Evolutionary conservation across 2,888 invertebrate species (phyloP), one percentile per base, ranked within the genome.

Genomic region (Sturmia bella): DNA sequence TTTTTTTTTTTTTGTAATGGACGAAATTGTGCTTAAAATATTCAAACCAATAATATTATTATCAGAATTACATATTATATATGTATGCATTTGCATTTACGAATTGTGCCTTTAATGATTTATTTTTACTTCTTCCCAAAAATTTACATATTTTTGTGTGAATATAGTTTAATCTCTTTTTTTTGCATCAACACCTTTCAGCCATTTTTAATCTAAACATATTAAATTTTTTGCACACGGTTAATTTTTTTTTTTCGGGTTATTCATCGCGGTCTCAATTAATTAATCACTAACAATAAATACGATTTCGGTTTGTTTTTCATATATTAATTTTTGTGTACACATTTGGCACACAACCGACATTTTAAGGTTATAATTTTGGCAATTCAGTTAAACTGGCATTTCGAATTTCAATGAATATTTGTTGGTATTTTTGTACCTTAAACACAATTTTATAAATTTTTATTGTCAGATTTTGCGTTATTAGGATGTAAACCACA

Each of bases 31-130:
- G 57, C 73, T 76, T 50, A 57, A 72, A 57, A 70, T 57, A 70
- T 70, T 63, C 39, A 41, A 19, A 70, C 41, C 50, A 48, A 74
- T 54, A 74, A 86, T 84, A 86, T 86, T 86, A 27, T 56, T 15
- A n/a, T n/a, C n/a, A n/a, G n/a, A n/a, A n/a, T n/a, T n/a, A n/a
- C n/a, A n/a, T 27, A 27, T 27, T 27, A 6, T 27, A 4, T 27
- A 3, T 7, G 32, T 32, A 6, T 32, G 6, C 7, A 9, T 32
- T 32, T n/a, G n/a, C n/a, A n/a, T n/a, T n/a, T 84, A 85, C 85
- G 27, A 68, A 6, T 54, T 6, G 7, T 9, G 2, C 15, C 12
- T 13, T 9, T 2, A 24, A 11, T 50, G 3, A 24, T 39, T n/a
- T 45, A 1, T 48, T 32, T 0, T 9, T 19, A 9, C 59, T 37